phyloP scores from a whole-genome alignment of 2,888 invertebrate genomes.

The Agonopterix alstromeriana region DNA sequence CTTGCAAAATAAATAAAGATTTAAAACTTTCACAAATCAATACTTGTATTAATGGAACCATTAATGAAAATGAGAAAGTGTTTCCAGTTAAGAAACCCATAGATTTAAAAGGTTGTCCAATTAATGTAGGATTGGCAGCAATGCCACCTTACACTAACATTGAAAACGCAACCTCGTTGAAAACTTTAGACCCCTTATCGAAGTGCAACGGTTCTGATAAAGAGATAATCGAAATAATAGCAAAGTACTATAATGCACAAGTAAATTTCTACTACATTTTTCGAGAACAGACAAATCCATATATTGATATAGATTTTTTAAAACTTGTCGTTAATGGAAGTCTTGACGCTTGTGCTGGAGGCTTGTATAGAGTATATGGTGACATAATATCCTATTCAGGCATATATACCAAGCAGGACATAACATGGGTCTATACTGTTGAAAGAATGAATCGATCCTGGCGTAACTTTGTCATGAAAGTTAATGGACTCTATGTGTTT shows the following conservation, averaged over 20 bases:
- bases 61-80: conserved; percentile 12
- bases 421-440: conserved; percentile 45
- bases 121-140: conserved; percentile 40
- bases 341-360: conserved; percentile 50
- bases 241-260: conserved; percentile 40
- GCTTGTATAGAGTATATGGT: conserved; percentile 45
- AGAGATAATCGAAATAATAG: conserved; percentile 47
- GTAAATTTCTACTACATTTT: conserved; percentile 33
- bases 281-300: conserved; percentile 30
- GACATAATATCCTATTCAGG: conserved; percentile 52
- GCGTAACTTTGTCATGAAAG: conserved; percentile 36
- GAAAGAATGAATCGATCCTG: conserved; percentile 40
- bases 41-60: conserved; percentile 26
- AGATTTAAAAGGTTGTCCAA: conserved; percentile 42
- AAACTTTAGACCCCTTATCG: conserved; percentile 30
- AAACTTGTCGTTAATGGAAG: conserved; percentile 41
- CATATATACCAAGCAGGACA: conserved; percentile 36
- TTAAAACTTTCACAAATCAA: conserved; percentile 22
- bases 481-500: conserved; percentile 42
- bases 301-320: conserved; percentile 23
- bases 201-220: conserved; percentile 39
- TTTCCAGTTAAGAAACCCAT: conserved; percentile 33
- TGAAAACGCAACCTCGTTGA: conserved; percentile 21
- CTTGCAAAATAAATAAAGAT: conserved; percentile 24
- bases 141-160: conserved; percentile 40